A percentile compares a stretch with the other conserved stretches of the same genome.
Conservation (phyloP, 1,140 invertebrate genomes). For the Wiebesia pumilae region DNA sequence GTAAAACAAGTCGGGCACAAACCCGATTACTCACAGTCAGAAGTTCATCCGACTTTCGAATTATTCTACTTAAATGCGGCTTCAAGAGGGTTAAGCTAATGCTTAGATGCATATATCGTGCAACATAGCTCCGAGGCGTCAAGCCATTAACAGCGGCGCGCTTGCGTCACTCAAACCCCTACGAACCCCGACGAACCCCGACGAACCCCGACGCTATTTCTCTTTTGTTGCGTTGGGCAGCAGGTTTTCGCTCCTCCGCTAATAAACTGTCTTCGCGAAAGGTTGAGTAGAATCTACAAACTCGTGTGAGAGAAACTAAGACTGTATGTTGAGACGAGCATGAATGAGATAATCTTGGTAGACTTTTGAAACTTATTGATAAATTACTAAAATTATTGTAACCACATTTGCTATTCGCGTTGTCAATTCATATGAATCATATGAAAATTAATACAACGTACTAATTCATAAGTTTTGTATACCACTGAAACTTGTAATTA, state of each 20-base stretch:
- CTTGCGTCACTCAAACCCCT: slow-evolving; percentile 2
- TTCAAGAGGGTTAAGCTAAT: slow-evolving; percentile 21
- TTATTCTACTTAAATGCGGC: slow-evolving; percentile 33
- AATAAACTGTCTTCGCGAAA: slow-evolving; percentile 1
- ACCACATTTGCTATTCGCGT: no score
- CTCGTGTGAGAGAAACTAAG: not conserved
- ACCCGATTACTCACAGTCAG: slow-evolving; percentile 33
- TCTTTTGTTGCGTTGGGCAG: not conserved
- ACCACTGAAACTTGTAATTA: no score
- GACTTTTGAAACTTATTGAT: no score
- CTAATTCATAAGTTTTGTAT: no score
- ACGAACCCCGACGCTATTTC: not conserved
- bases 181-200: no score
- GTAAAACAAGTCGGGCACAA: not conserved
- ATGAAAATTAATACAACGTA: no score
- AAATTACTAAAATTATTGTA: no score
- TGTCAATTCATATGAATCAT: no score
- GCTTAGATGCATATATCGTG: not conserved
- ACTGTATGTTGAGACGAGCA: not conserved
- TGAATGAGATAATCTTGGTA: not conserved
- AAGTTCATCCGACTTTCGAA: slow-evolving; percentile 43
- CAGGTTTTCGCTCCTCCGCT: slow-evolving; percentile 5
- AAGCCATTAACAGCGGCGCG: slow-evolving; percentile 38
- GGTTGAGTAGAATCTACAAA: not conserved
- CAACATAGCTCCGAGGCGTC: not conserved